These are phyloP conservation scores for Nibea albiflora DNA, from an alignment of 2,113 vertebrate genomes.

Conservation along the genomic window DNA sequence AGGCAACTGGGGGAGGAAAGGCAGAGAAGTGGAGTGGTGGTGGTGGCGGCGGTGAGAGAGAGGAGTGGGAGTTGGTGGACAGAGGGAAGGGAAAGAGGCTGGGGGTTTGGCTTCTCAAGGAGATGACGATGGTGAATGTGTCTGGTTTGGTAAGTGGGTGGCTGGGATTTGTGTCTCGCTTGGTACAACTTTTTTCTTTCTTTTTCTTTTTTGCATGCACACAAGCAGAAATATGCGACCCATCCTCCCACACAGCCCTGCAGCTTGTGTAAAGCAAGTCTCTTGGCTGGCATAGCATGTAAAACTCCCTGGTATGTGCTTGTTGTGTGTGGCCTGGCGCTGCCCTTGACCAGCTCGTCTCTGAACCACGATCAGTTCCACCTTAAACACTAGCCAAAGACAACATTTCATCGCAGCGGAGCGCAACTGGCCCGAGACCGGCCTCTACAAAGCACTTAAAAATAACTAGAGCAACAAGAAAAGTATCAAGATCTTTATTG, in stretches of 20 bases:
- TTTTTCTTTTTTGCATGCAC: constrained; percentile 16
- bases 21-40: constrained; percentile 14
- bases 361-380: constrained; percentile 69
- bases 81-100: constrained; percentile 4
- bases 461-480: constrained; percentile 66
- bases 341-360: constrained; percentile 68
- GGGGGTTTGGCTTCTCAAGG: constrained; percentile 40
- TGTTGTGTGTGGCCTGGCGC: constrained; percentile 74
- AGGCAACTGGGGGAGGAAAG: constrained; percentile 9
- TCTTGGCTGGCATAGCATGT: constrained; percentile 67
- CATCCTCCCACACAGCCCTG: constrained; percentile 55
- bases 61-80: constrained; percentile 25
- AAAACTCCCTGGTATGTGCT: constrained; percentile 70
- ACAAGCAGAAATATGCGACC: constrained; percentile 54
- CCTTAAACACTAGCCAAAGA: constrained; percentile 70
- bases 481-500: constrained; percentile 54
- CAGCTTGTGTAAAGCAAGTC: constrained; percentile 51
- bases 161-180: constrained; percentile 50
- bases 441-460: constrained; percentile 62
- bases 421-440: constrained; percentile 35
- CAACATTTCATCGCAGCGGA: constrained; percentile 71
- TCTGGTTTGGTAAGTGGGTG: constrained; percentile 57
- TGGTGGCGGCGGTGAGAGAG: background rate
- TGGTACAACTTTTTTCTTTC: constrained; percentile 11
- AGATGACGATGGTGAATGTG: constrained; percentile 49